Evolutionary conservation across 2,888 invertebrate genomes (phyloP).

Genomic region (Patella pellucida): DNA sequence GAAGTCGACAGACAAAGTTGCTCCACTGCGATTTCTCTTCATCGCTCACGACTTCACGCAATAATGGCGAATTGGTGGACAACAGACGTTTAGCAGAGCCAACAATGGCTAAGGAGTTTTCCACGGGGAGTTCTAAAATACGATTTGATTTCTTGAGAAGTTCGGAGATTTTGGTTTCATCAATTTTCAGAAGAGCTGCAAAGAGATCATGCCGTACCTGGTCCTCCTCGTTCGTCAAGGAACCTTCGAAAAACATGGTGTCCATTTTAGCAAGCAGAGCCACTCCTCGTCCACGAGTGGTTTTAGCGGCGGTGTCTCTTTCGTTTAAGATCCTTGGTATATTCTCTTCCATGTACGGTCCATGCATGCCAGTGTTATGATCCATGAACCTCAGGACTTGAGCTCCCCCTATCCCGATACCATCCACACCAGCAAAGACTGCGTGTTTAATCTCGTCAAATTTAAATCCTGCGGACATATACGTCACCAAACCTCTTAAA

Average conservation of each 20-base stretch:
- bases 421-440: constrained; percentile 50
- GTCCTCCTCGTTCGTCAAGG: constrained; percentile 39
- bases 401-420: constrained; percentile 50
- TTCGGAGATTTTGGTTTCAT: constrained; percentile 31
- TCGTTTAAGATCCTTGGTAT: constrained; percentile 44
- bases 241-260: constrained; percentile 51
- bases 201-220: constrained; percentile 37
- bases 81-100: constrained; percentile 38
- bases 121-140: constrained; percentile 30
- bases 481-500: constrained; percentile 44
- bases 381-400: constrained; percentile 51
- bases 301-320: constrained; percentile 43
- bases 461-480: constrained; percentile 53
- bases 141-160: constrained; percentile 22
- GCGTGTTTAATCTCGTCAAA: constrained; percentile 50
- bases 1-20: constrained; percentile 23
- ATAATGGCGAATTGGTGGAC: constrained; percentile 33
- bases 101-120: constrained; percentile 31
- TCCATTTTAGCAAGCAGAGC: constrained; percentile 44
- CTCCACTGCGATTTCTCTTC: constrained; percentile 40
- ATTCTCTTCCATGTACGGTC: constrained; percentile 53
- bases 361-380: constrained; percentile 49
- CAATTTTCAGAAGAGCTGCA: constrained; percentile 35
- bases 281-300: constrained; percentile 43
- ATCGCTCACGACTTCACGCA: constrained; percentile 27